Conservation (phyloP, 2,888 invertebrate genomes). For the Chymomyza amoena region DNA sequence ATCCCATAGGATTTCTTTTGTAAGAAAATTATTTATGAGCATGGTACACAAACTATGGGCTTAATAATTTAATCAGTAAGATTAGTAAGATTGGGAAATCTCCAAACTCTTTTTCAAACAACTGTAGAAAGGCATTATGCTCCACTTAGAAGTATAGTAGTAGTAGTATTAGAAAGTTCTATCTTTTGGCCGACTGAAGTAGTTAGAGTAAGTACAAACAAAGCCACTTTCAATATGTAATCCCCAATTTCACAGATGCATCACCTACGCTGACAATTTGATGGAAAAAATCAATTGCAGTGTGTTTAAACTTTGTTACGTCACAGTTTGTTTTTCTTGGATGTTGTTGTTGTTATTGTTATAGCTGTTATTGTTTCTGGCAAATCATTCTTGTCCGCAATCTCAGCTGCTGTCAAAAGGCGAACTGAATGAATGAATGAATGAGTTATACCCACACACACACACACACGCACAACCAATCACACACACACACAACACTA, state of each 20-base stretch:
- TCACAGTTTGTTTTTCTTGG: not conserved
- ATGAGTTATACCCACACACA: constrained; percentile 21
- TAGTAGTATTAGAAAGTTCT: too few species aligned
- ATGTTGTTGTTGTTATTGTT: constrained; percentile 1
- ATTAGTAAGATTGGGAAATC: too few species aligned
- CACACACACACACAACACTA: constrained; percentile 29
- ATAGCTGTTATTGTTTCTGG: constrained; percentile 38
- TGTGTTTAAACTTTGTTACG: not conserved
- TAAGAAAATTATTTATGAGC: too few species aligned
- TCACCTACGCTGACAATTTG: not conserved
- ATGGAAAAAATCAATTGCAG: not conserved
- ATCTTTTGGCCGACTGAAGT: too few species aligned
- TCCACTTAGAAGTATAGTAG: too few species aligned
- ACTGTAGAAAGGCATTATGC: too few species aligned
- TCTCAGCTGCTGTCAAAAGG: constrained; percentile 65
- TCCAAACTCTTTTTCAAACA: too few species aligned
- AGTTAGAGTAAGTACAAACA: too few species aligned
- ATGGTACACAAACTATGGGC: too few species aligned
- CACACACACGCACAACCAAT: not conserved
- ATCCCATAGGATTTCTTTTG: too few species aligned
- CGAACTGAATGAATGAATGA: constrained; percentile 38
- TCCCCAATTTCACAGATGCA: not conserved
- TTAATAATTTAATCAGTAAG: too few species aligned
- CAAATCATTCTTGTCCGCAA: constrained; percentile 57
- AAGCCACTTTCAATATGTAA: too few species aligned